Evolutionary conservation across 2,797 vertebrate genomes (phyloP).

Genomic region (Enteromius radiatus): DNA sequence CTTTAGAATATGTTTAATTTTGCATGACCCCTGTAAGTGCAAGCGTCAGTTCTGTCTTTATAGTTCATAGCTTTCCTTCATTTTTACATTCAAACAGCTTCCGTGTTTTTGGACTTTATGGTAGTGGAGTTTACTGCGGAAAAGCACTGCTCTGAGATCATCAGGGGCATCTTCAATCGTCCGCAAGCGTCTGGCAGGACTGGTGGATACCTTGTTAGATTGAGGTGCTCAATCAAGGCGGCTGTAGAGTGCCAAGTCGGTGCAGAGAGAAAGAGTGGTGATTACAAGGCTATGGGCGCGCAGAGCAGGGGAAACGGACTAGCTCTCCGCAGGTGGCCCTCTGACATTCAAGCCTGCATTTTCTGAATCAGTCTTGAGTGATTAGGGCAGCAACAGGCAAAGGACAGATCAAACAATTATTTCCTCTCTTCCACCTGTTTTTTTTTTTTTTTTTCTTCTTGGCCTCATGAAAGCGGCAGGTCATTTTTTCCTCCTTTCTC

Average conservation of each 20-base stretch:
- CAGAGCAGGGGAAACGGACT: conserved; percentile 93
- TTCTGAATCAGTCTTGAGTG: conserved; percentile 99
- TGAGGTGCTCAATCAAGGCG: conserved; percentile 99
- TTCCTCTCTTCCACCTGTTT: conserved; percentile 80
- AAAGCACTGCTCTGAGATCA: conserved; percentile 91
- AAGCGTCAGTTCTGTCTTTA: background rate
- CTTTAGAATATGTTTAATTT: background rate
- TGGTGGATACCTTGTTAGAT: conserved; percentile 97
- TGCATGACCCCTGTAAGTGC: background rate
- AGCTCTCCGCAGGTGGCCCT: conserved; percentile 96
- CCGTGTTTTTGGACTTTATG: conserved; percentile 61
- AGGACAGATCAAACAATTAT: conserved; percentile 98
- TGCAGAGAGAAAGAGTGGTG: conserved; percentile 97
- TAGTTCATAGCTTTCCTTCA: background rate
- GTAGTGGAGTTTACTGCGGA: conserved; percentile 70
- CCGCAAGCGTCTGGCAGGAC: conserved; percentile 90
- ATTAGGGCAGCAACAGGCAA: conserved; percentile 95
- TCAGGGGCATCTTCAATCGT: conserved; percentile 88
- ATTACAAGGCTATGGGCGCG: conserved; percentile 94
- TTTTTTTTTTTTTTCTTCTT: conserved; percentile 49
- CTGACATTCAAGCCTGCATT: conserved; percentile 99
- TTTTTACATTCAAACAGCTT: conserved; percentile 35
- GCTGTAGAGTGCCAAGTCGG: conserved; percentile 90
- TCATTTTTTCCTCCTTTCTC: conserved; percentile 38
- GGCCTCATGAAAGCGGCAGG: conserved; percentile 53